Conservation (phyloP, 2,113 vertebrate species). For the Formicarius rufipectus region DNA sequence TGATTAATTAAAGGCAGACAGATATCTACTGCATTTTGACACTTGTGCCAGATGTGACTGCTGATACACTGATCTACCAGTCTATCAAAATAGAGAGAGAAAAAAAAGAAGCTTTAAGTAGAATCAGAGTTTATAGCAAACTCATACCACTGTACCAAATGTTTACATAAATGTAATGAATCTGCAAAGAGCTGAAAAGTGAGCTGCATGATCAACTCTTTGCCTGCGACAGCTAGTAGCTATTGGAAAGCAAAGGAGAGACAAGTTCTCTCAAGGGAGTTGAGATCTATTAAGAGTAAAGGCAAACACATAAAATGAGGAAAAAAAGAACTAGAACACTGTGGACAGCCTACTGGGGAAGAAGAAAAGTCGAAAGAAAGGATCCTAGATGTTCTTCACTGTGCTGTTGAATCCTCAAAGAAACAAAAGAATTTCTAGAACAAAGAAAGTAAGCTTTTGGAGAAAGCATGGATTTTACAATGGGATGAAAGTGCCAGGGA, state of each 20-base stretch:
- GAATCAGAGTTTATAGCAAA: background rate
- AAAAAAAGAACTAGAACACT: background rate
- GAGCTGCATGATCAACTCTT: rapidly evolving
- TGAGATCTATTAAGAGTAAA: background rate
- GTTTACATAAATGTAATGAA: background rate
- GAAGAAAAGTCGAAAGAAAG: background rate
- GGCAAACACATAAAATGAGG: background rate
- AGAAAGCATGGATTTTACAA: background rate
- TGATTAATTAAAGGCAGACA: constrained; percentile 7
- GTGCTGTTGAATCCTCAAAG: background rate
- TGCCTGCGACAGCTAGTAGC: background rate
- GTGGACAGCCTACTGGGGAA: background rate
- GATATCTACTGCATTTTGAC: background rate
- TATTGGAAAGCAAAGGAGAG: background rate
- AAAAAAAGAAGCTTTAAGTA: background rate
- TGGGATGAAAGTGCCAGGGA: background rate
- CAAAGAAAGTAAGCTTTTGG: background rate
- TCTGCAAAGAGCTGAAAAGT: background rate
- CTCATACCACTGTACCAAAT: background rate
- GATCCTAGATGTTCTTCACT: background rate
- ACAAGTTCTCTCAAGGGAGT: background rate
- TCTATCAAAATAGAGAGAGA: background rate
- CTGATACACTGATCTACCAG: background rate
- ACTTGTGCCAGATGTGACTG: background rate
- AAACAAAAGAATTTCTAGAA: background rate